phyloP scores from a whole-genome alignment of 2,797 vertebrate genomes.

The Argya squamiceps region DNA sequence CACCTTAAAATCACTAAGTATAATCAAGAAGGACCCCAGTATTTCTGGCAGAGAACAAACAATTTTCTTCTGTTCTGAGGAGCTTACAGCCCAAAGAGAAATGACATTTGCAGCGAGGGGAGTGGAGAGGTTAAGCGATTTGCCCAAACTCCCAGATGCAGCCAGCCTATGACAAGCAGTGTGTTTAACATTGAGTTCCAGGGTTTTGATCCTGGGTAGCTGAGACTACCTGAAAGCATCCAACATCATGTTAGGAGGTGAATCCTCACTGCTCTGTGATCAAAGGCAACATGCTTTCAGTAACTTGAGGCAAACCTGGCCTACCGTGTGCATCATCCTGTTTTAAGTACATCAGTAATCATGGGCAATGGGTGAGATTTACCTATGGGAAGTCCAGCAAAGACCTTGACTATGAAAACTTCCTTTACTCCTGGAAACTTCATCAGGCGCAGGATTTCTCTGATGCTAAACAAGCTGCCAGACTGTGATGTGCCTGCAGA shows the following conservation, averaged over 20 bases:
- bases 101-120: neutral
- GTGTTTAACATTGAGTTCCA: neutral
- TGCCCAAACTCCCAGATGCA: neutral
- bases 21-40: neutral
- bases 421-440: slow-evolving; percentile 83
- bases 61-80: neutral
- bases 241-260: neutral
- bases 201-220: neutral
- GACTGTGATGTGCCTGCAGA: slow-evolving; percentile 44
- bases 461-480: slow-evolving; percentile 82
- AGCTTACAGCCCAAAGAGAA: neutral
- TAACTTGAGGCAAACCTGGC: neutral
- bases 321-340: neutral
- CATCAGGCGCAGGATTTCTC: slow-evolving; percentile 85
- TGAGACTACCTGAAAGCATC: neutral
- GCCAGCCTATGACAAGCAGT: neutral
- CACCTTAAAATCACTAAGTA: neutral
- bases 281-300: neutral
- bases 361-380: neutral
- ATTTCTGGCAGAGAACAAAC: neutral
- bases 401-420: slow-evolving; percentile 86
- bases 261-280: neutral
- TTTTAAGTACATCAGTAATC: neutral
- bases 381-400: slow-evolving; percentile 88
- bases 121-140: neutral